phyloP scores from a whole-genome alignment of 2,113 vertebrate genomes.

The Gasterosteus aculeatus region DNA sequence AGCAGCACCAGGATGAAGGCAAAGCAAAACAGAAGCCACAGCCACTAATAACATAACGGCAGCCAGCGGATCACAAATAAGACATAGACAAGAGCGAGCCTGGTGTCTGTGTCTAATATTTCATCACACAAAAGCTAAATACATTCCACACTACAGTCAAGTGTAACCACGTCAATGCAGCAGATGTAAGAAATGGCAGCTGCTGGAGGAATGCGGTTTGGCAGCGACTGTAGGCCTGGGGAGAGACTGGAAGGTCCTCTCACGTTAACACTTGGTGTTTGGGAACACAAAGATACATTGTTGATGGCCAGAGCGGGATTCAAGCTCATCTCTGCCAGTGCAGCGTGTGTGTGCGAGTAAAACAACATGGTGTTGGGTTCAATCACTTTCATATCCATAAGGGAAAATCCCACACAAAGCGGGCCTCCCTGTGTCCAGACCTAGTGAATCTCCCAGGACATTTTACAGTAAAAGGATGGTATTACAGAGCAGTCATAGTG shows the following conservation, averaged over 20 bases:
- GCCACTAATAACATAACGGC: constrained; percentile 69
- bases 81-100: constrained; percentile 65
- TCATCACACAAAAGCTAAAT: constrained; percentile 81
- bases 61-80: constrained; percentile 73
- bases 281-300: constrained; percentile 64
- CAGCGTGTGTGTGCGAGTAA: background rate
- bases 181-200: constrained; percentile 84
- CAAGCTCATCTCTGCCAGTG: constrained; percentile 20
- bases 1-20: constrained; percentile 40
- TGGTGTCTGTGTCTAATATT: constrained; percentile 79
- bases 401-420: constrained; percentile 39
- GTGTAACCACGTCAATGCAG: constrained; percentile 80
- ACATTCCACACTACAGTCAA: constrained; percentile 78
- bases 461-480: constrained; percentile 46
- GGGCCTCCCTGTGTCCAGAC: constrained; percentile 30
- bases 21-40: constrained; percentile 75
- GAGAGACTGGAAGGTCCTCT: constrained; percentile 65
- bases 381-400: constrained; percentile 26
- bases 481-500: constrained; percentile 20
- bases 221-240: constrained; percentile 53
- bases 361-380: constrained; percentile 27
- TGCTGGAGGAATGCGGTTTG: constrained; percentile 81
- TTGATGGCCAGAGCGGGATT: constrained; percentile 42
- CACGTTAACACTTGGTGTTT: constrained; percentile 75
- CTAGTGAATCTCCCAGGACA: constrained; percentile 22